Evolutionary conservation across 2,797 vertebrate genomes (phyloP).

Genomic region (Cirrhinus mrigala): DNA sequence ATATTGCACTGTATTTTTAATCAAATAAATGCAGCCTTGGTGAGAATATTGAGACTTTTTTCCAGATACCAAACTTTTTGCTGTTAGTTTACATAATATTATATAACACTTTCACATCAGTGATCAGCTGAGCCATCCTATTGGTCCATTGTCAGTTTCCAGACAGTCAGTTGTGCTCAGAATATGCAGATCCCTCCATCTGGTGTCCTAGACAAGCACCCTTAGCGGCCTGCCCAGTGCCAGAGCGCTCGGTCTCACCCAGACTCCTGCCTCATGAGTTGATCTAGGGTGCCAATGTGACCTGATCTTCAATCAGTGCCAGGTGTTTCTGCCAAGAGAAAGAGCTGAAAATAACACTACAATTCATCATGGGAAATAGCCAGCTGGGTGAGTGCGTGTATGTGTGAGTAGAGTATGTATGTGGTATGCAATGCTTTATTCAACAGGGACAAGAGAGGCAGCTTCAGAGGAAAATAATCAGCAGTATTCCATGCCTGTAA

Average conservation of each 20-base stretch:
- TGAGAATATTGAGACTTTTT: neutral
- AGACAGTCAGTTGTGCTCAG: conserved; percentile 22
- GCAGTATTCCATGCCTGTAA: neutral
- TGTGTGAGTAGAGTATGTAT: conserved; percentile 45
- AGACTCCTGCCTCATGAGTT: conserved; percentile 62
- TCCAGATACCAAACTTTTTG: neutral
- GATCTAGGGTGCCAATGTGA: conserved; percentile 71
- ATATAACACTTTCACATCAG: neutral
- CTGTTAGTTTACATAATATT: neutral
- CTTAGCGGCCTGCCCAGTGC: conserved; percentile 68
- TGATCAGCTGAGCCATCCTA: conserved; percentile 69
- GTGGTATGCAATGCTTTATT: conserved; percentile 1
- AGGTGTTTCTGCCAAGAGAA: conserved; percentile 66
- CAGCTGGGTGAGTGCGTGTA: conserved; percentile 48
- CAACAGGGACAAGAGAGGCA: neutral
- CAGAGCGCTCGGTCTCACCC: conserved; percentile 46
- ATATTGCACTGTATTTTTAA: neutral
- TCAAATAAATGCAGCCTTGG: neutral
- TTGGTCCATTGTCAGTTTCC: conserved; percentile 37
- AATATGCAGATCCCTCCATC: conserved; percentile 72
- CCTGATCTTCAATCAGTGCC: conserved; percentile 69
- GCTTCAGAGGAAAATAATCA: neutral
- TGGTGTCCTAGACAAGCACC: conserved; percentile 71
- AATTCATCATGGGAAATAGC: conserved; percentile 72
- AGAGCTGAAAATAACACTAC: conserved; percentile 74